Evolutionary conservation across 2,113 vertebrate genomes (phyloP), one percentile per base, ranked within the genome.

Genomic region (Melospiza georgiana): DNA sequence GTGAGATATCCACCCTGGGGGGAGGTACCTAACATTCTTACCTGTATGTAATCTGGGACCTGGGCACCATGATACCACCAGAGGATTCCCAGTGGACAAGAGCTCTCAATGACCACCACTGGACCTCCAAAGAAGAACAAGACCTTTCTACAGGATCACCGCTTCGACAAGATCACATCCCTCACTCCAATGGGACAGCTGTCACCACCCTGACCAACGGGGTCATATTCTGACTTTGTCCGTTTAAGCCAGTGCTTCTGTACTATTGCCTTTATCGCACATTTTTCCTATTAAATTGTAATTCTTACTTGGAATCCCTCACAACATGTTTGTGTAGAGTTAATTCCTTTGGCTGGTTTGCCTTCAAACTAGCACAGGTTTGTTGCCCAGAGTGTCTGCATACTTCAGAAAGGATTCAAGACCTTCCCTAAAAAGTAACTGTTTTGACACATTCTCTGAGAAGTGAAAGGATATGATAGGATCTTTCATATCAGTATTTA

Each of bases 41-140:
- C 14, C 8, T 37, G 17, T 13, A 31, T 14, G 25, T 37, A 25
- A 37, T 30, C 21, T 37, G 33, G 10, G 39, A 4, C 3, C 23
- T 63, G 21, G 27, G 10, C 6, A 25, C 8, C 39, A 54, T 0
- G 0, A 9, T 46, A 63, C 11, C 33, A 31, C 21, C 17, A 62
- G 33, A 54, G 23, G 48, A 54, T 44, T 63, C 39, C 17, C 22
- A 44, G 27, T 21, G 33, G 48, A 44, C 21, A 52, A 62, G 57
- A 52, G 31, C 25, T 43, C 46, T 71, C 20, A 15, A 35, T 35
- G 35, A 62, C 13, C 12, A 62, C 21, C 22, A 52, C 31, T 25
- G 25, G 31, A 62, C 3, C 8, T 37, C 33, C 68, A 72, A 22
- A 44, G 37, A 71, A 71, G 10, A 39, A 31, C 57, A 5, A 37